Conservation (phyloP, 2,113 vertebrate species). For the Glaucomys volans region DNA sequence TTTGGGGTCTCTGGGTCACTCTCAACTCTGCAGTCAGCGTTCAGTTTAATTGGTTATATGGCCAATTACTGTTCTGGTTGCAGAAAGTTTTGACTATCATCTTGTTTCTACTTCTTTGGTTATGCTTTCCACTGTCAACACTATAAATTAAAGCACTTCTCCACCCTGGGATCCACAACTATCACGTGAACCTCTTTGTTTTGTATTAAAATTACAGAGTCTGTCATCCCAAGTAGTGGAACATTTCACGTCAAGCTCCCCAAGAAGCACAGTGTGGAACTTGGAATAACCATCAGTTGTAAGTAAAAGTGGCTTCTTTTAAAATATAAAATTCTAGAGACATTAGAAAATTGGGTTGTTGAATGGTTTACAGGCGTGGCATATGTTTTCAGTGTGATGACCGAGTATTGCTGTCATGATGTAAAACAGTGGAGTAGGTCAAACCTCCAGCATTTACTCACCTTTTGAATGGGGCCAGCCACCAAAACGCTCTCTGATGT, state of each 20-base stretch:
- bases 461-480: neutral
- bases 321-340: neutral
- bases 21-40: neutral
- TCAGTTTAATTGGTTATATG: neutral
- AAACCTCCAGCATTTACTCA: neutral
- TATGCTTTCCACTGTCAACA: neutral
- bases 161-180: neutral
- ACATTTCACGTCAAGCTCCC: slow-evolving; percentile 99
- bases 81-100: neutral
- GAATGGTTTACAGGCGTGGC: neutral
- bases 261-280: slow-evolving; percentile 97
- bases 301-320: slow-evolving; percentile 86
- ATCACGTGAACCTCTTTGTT: neutral
- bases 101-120: neutral
- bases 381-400: neutral
- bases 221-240: slow-evolving; percentile 98
- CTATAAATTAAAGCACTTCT: neutral
- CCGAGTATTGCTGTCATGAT: neutral
- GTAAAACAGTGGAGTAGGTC: neutral
- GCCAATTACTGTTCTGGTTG: neutral
- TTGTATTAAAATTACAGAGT: slow-evolving; percentile 89
- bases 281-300: slow-evolving; percentile 99
- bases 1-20: too few species aligned
- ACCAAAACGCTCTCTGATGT: neutral
- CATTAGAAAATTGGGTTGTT: neutral